These are phyloP conservation scores for Cygnus atratus DNA, from an alignment of 2,113 vertebrate species.

Conservation along the genomic window DNA sequence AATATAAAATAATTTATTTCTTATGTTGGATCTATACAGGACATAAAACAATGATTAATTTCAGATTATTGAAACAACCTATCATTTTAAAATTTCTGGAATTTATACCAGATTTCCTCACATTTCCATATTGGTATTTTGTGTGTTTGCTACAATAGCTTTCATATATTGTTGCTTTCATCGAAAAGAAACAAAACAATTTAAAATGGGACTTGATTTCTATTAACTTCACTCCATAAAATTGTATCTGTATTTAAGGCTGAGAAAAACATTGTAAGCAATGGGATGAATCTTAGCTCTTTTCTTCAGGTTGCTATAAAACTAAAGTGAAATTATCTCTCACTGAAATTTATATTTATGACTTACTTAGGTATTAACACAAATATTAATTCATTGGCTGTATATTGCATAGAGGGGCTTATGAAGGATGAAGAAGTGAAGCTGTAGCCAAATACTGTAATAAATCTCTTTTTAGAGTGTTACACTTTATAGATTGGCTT, in stretches of 20 bases:
- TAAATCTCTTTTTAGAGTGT: not conserved
- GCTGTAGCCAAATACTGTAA: not conserved
- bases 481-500: not conserved
- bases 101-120: not conserved
- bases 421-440: not conserved
- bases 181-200: not conserved
- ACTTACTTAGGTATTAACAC: not conserved
- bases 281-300: not conserved
- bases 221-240: not conserved
- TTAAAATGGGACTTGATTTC: not conserved
- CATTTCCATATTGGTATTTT: not conserved
- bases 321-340: not conserved
- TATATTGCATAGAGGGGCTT: not conserved
- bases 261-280: not conserved
- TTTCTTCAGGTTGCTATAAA: not conserved
- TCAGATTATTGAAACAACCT: not conserved
- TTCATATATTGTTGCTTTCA: not conserved
- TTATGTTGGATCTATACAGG: not conserved
- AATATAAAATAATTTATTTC: not conserved
- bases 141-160: not conserved
- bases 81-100: not conserved
- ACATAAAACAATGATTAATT: not conserved
- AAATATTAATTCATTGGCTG: not conserved
- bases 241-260: not conserved
- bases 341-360: not conserved